Evolutionary conservation across 1,140 invertebrate species (phyloP), one percentile per base, ranked within the genome.

Genomic region (Achatina immaculata): DNA sequence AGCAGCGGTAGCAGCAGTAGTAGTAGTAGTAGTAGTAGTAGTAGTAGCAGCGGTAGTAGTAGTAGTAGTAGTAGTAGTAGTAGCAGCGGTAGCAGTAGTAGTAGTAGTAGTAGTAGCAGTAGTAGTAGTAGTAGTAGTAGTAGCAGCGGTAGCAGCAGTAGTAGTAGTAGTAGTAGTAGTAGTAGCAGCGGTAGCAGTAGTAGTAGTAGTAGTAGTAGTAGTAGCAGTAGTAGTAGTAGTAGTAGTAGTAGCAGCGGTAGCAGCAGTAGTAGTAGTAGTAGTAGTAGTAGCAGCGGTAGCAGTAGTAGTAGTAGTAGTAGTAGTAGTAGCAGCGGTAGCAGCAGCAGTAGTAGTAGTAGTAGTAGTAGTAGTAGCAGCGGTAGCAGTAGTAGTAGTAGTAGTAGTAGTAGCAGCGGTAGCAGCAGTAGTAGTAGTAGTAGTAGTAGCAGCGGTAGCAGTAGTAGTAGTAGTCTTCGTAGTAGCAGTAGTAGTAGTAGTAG

Each of bases 161-260:
- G 62, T 66, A 66, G 62, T 66, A 66, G 62, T 66, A 66, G 62
- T 66, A 66, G 62, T 66, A 66, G 62, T 66, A 66, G 62, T 66
- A 66, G 62, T 66, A 66, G 62, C n/a, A 66, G n/a, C n/a, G n/a
- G 62, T 66, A 66, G 62, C n/a, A 66, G 62, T 66, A 66, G 62
- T 66, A 66, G 62, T 66, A 66, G 62, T 66, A 66, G 62, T 66
- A 66, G 62, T 66, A 66, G n/a, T 66, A 66, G 62, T 66, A 66
- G 62, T 66, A 66, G 62, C n/a, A 66, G 62, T 66, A 66, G 62
- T 66, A 66, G 62, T 66, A 66, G 62, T 66, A 66, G 62, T 66
- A 66, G 62, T 66, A 66, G 62, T 66, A 66, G 62, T 66, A 66
- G 62, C n/a, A 66, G n/a, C n/a, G n/a, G 62, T 66, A 66, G 62